Conservation (phyloP, 2,888 invertebrate species). For the Nipponacmea schrenckii region DNA sequence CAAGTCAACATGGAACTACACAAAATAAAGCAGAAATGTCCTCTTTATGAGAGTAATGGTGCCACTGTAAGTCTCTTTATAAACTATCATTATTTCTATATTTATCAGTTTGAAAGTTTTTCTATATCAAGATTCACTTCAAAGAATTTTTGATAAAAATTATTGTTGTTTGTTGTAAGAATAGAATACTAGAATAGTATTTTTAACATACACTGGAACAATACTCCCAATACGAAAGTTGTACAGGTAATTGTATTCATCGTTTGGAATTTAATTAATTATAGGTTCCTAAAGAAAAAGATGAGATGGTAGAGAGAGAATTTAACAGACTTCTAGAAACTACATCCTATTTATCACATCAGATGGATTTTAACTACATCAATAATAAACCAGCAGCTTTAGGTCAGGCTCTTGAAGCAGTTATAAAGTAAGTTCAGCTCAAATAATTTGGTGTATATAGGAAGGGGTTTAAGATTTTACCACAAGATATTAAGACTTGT, state of each 20-base stretch:
- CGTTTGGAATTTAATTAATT: slow-evolving; percentile 14
- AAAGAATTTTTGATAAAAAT: no score
- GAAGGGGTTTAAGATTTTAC: no score
- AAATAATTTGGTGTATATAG: background rate
- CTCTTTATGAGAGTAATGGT: slow-evolving; percentile 93
- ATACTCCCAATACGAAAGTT: no score
- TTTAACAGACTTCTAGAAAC: slow-evolving; percentile 96
- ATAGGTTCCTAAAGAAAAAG: slow-evolving; percentile 90
- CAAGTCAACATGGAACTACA: slow-evolving; percentile 97
- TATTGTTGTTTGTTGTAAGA: no score
- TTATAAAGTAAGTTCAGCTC: slow-evolving; percentile 77
- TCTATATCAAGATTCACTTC: background rate
- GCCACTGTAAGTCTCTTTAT: slow-evolving; percentile 76
- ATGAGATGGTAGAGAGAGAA: slow-evolving; percentile 97
- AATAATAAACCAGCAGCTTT: slow-evolving; percentile 86
- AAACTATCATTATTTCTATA: no score
- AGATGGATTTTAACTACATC: slow-evolving; percentile 89
- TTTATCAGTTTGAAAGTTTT: background rate
- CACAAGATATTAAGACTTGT: no score
- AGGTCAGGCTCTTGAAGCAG: slow-evolving; percentile 96
- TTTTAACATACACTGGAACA: no score
- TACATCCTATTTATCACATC: slow-evolving; percentile 94
- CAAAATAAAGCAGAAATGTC: slow-evolving; percentile 94
- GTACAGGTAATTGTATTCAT: no score
- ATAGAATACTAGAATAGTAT: no score